A percentile compares a stretch with the other conserved stretches of the same genome.
Conservation (phyloP, 2,113 vertebrate genomes). For the Leucopsar rothschildi region DNA sequence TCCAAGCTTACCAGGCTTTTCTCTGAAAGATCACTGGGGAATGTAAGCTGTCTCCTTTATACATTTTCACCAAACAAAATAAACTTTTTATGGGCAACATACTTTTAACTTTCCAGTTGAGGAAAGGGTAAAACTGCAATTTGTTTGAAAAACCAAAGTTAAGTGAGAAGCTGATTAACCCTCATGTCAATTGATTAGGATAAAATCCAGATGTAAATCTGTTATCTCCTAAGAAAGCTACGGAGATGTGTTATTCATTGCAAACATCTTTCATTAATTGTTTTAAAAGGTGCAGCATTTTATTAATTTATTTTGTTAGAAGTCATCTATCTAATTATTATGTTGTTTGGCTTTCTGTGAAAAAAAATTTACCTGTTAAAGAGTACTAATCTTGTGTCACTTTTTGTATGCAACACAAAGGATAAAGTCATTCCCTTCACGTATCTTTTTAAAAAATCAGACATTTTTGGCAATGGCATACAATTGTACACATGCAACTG, state of each 20-base stretch:
- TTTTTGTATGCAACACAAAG: not conserved
- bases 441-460: not conserved
- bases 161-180: not conserved
- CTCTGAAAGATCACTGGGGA: not conserved
- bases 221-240: not conserved
- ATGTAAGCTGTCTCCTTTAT: not conserved
- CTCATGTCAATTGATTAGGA: not conserved
- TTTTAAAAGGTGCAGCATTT: not conserved
- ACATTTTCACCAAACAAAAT: not conserved
- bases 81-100: not conserved
- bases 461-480: not conserved
- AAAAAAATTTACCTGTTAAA: not conserved
- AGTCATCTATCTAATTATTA: not conserved
- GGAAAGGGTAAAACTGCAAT: not conserved
- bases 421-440: not conserved
- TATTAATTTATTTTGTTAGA: not conserved
- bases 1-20: not conserved
- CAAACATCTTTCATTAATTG: not conserved
- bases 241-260: not conserved
- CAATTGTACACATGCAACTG: not conserved
- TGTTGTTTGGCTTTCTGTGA: not conserved
- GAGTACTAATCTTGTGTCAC: not conserved
- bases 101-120: not conserved
- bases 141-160: not conserved
- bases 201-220: not conserved